Evolutionary conservation across 1,140 invertebrate species (phyloP), one percentile per base, ranked within the genome.

Genomic region (Tetragnatha versicolor): DNA sequence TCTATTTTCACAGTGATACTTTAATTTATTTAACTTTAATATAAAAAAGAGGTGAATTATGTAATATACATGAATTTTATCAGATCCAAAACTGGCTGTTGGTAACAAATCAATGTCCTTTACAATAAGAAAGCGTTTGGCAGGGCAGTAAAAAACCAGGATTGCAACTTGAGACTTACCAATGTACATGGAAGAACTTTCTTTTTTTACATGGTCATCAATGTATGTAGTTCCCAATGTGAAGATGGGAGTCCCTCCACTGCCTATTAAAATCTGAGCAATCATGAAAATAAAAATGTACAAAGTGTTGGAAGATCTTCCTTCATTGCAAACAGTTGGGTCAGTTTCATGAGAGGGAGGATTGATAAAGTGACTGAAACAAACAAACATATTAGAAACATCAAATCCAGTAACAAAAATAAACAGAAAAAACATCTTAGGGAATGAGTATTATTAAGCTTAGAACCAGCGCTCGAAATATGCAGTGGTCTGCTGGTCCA

Each of bases 151-250:
- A n/a, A n/a, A n/a, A n/a, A n/a, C n/a, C n/a, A n/a, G n/a, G n/a
- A n/a, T n/a, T n/a, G n/a, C n/a, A n/a, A n/a, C n/a, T n/a, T n/a
- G n/a, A n/a, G n/a, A 27, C 84, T 83, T 82, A 88, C 88, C 88
- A 60, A 89, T 84, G 81, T 88, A 89, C 72, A 87, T 84, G 25
- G 88, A 88, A 14, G 88, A 86, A 80, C 86, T 87, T 69, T 88
- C 87, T 82, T 87, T 87, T 39, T 85, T 84, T 2, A 89, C 88
- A 81, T 89, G 88, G 82, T 89, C 87, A 82, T 89, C 88, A 69
- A 89, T 88, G 81, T 89, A 89, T 3, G 88, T 89, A 17, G 88
- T 88, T 42, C 88, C 88, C 0, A 89, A 85, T 10, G 88, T 89
- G 61, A 88, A 86, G 17, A 89, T 86, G 2, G 88, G 88, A 3